Evolutionary conservation across 2,113 vertebrate species (phyloP), one percentile per base, ranked within the genome.

Genomic region (Sorex araneus): DNA sequence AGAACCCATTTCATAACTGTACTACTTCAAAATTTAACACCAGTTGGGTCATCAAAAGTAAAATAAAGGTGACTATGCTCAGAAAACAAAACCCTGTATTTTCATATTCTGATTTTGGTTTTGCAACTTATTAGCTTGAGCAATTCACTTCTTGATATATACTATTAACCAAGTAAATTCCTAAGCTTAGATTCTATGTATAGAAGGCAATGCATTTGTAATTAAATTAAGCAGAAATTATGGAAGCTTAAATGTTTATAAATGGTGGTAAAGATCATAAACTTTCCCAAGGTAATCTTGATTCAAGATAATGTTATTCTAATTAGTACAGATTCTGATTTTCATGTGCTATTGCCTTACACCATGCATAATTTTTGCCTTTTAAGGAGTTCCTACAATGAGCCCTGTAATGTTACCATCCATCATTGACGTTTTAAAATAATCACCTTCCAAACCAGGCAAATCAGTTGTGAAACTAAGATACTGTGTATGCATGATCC

Each of bases 251-350:
- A 90, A 91, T 90, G 67, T 93, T 96, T 95, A 83, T 86, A 94
- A 94, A 87, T 95, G 32, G 64, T 92, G 74, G 80, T 91, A 0
- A 89, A 95, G 71, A 94, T 83, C 64, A 95, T 84, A 95, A 87
- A 96, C 34, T 97, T 64, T 95, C 94, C 95, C 91, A 94, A 93
- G 70, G 95, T 97, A 96, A 94, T n/a, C 89, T 96, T 92, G 96
- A 97, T 97, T 97, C 95, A 88, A 34, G 76, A 95, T 93, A 89
- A 97, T 97, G 95, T 83, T 95, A 78, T 78, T 95, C 63, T 81
- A 95, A 95, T 95, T 95, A 95, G 92, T 75, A 92, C 87, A 88
- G 94, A 96, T 83, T 96, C 83, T 87, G 67, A 95, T 92, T 54
- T 63, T 89, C 91, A 92, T 7, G 3, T 85, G 7, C 1, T 84